phyloP scores from a whole-genome alignment of 2,113 vertebrate species.

The Gorsachius goisagi region DNA sequence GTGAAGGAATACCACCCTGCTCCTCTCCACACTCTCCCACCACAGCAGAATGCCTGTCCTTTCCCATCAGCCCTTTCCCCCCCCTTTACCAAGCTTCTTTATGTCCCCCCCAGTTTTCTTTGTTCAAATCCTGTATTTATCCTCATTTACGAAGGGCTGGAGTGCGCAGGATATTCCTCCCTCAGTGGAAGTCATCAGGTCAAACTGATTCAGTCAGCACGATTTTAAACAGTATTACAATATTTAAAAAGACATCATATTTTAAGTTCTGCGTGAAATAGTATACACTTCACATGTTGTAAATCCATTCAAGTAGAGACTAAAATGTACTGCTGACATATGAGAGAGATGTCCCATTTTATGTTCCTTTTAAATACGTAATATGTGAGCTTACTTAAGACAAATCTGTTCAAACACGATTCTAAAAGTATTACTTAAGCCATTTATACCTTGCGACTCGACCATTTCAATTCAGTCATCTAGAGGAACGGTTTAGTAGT shows the following conservation, averaged over 20 bases:
- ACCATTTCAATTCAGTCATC: background rate
- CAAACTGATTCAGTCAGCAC: background rate
- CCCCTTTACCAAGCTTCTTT: background rate
- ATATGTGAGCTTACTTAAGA: background rate
- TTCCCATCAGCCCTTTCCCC: background rate
- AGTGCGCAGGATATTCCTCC: background rate
- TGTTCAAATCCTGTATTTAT: background rate
- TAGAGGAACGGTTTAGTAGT: background rate
- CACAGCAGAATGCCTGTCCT: background rate
- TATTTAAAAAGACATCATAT: background rate
- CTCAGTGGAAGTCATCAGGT: background rate
- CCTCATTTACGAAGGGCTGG: background rate
- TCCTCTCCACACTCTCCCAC: background rate
- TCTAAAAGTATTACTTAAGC: background rate
- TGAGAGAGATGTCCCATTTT: background rate
- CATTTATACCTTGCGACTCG: background rate
- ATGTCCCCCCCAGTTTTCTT: fast-evolving
- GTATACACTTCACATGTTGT: background rate
- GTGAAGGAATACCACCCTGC: background rate
- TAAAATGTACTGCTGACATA: background rate
- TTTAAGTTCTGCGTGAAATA: background rate
- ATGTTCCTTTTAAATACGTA: background rate
- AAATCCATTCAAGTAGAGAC: background rate
- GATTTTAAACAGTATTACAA: background rate
- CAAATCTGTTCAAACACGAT: background rate